Evolutionary conservation across 2,797 vertebrate genomes (phyloP).

Genomic region (Microhierax caerulescens): DNA sequence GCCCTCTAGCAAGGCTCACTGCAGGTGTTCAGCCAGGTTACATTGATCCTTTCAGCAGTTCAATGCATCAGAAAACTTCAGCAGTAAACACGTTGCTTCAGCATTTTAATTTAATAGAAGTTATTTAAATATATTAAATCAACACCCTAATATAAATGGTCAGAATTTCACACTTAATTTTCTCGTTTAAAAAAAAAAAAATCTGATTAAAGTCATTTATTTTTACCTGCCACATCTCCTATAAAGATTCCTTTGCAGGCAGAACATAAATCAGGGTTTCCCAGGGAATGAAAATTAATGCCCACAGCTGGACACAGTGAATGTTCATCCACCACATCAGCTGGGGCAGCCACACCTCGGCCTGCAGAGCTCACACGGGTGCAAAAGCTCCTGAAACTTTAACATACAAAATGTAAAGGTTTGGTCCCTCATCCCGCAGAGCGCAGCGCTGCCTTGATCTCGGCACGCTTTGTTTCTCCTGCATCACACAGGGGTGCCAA

Average conservation of each 20-base stretch:
- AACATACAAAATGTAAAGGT: not conserved
- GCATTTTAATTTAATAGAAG: not conserved
- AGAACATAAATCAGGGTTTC: not conserved
- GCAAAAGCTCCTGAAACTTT: not conserved
- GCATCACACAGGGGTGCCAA: not conserved
- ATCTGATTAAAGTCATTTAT: not conserved
- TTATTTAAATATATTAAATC: not conserved
- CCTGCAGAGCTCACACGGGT: not conserved
- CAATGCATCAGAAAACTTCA: not conserved
- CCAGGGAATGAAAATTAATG: not conserved
- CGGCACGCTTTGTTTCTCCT: not conserved
- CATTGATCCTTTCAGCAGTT: not conserved
- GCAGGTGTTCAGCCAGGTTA: not conserved
- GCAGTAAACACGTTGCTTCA: not conserved
- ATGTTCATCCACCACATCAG: not conserved
- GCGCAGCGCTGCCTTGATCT: not conserved
- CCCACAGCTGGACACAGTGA: no score
- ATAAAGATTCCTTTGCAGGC: not conserved
- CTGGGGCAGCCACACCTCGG: not conserved
- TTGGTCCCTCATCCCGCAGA: not conserved
- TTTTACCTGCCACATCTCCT: not conserved
- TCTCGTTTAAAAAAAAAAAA: not conserved
- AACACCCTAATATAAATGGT: not conserved
- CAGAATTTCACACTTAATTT: not conserved
- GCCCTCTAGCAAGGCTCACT: not conserved